Conservation (phyloP, 2,113 vertebrate genomes). For the Carollia perspicillata region DNA sequence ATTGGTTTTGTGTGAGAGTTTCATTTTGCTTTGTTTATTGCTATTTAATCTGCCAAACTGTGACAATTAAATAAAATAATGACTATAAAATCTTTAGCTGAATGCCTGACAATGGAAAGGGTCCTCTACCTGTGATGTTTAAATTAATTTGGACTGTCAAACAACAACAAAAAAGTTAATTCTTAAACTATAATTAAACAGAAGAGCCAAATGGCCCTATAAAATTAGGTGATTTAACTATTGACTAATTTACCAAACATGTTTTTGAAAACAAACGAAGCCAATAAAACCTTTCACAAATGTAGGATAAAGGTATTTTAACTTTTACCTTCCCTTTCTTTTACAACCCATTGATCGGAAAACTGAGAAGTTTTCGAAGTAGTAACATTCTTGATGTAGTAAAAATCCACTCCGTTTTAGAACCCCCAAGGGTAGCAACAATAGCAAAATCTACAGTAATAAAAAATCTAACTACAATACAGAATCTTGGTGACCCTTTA, state of each 20-base stretch:
- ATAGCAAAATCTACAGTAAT: neutral
- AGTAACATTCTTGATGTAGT: neutral
- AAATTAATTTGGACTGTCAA: slow-evolving; percentile 31
- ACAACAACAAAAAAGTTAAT: neutral
- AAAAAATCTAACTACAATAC: neutral
- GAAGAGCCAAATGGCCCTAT: neutral
- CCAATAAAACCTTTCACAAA: neutral
- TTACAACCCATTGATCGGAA: neutral
- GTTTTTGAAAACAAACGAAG: neutral
- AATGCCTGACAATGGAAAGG: neutral
- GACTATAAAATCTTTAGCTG: neutral
- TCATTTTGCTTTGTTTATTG: neutral
- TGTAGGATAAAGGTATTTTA: neutral
- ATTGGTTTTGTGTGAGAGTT: neutral
- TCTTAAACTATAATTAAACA: neutral
- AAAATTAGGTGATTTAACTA: neutral
- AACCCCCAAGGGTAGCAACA: neutral
- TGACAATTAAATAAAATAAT: neutral
- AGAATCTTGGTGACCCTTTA: neutral
- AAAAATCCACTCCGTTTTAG: neutral
- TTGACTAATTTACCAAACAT: neutral
- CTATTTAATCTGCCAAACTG: neutral
- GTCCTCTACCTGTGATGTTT: neutral
- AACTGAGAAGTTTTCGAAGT: neutral
- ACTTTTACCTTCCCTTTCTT: neutral